Evolutionary conservation across 1,140 invertebrate species (phyloP).

Genomic region (Drosophila mojavensis): DNA sequence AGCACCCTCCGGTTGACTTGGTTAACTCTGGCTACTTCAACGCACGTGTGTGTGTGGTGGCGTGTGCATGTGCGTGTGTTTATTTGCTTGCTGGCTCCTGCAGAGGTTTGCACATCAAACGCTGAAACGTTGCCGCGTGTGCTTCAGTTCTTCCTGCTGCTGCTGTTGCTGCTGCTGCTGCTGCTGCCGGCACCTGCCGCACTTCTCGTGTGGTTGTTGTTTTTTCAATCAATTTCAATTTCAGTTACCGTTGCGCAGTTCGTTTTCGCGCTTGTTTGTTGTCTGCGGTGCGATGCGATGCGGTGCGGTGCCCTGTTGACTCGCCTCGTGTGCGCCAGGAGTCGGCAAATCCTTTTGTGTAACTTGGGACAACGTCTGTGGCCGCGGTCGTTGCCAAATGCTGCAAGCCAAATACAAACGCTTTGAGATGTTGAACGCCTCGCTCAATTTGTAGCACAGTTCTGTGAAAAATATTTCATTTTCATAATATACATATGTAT

Average conservation of each 20-base stretch:
- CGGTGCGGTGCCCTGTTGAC: conserved; percentile 29
- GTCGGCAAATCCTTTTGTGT: conserved; percentile 75
- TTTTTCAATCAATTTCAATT: conserved; percentile 77
- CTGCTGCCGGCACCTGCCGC: conserved; percentile 18
- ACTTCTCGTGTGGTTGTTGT: conserved; percentile 56
- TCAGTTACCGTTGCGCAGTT: conserved; percentile 57
- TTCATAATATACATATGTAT: conserved; percentile 35
- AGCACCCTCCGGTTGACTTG: not conserved
- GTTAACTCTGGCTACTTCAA: conserved; percentile 1
- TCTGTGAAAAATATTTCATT: conserved; percentile 62
- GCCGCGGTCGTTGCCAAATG: conserved; percentile 36
- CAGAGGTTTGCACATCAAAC: conserved; percentile 29
- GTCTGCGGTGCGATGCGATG: conserved; percentile 17
- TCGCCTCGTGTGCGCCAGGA: conserved; percentile 31
- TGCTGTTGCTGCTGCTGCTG: not conserved
- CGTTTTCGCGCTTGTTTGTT: conserved; percentile 43
- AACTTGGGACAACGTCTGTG: conserved; percentile 67
- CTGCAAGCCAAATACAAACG: conserved; percentile 61
- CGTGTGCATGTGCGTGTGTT: conserved; percentile 27
- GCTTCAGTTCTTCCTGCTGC: conserved; percentile 6
- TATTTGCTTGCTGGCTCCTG: conserved; percentile 25
- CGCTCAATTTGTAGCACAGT: conserved; percentile 54
- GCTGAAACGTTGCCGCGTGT: not conserved
- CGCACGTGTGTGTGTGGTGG: conserved; percentile 7
- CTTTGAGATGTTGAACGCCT: conserved; percentile 52